Base-by-base conservation (phyloP, 2,888 invertebrate genomes). In the Geophilus truncorum region DNA sequence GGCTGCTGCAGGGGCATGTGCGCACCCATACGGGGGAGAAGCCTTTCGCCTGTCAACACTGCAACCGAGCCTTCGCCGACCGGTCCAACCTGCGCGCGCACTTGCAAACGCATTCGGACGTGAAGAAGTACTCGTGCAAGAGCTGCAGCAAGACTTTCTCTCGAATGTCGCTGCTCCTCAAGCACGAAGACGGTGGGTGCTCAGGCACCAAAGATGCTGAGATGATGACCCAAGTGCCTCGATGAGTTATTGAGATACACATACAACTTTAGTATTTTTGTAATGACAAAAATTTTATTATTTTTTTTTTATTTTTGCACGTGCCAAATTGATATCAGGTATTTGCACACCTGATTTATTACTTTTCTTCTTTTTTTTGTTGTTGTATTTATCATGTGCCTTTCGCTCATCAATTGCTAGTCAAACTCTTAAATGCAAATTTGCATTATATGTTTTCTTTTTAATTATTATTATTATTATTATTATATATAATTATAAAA, bases 1-100 rank as follows among this genome's bases (percentile, higher is more conserved):
- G 98, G 98, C 89, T 98, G 79, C 90, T 98, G 25, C 98, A 98
- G 88, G 98, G 98, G 0, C 98, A 98, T 89, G 95, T 98, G 85
- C 90, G 98, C 79, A 98, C 98, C 0, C 98, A 98, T 88, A 98
- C 98, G 0, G 98, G 97, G 0, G 98, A 98, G 87, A 98, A 98
- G 86, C 98, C 98, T 0, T 98, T 98, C 89, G 93, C 93, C 80
- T 98, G 98, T 88, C 93, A 93, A 82, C 95, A 96, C 86, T 98
- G 98, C 89, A 93, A 94, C 84, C 91, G 98, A 40, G 96, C 97
- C 0, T 98, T 98, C 87, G 98, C 98, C 21, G 98, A 98, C 88
- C 91, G 97, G 82, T 97, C 97, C 45, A 98, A 98, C 88, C 90
- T 98, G 81, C 90, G 98, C 57, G 98, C 98, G 0, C 98, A 98